Base-by-base conservation (phyloP, 2,113 vertebrate species). In the Argyrosomus japonicus region DNA sequence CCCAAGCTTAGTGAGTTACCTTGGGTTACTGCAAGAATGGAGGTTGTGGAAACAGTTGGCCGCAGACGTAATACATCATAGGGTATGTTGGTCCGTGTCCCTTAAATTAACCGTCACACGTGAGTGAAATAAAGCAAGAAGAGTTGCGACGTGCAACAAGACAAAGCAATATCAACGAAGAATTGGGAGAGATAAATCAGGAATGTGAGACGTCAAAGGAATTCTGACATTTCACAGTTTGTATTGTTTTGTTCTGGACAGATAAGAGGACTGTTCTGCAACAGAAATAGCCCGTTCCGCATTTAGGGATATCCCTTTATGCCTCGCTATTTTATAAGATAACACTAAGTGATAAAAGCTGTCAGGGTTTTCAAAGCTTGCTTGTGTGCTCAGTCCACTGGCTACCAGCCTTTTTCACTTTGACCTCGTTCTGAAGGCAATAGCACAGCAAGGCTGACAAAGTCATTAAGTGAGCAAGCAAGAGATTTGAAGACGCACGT, bases 381-480 rank as follows among this genome's bases (percentile, higher is more conserved):
- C 48, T 65, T 63, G 21, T 70, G 18, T 45, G 58, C 48, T 61
- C 54, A 54, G 40, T 40, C 48, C 13, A 2, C 71, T 64, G 65
- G 8, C 43, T 54, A 27, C 21, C 0, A 10, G 75, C 63, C 75
- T 78, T 47, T 48, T 82, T 84, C 72, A 58, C 53, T 68, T 73
- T 71, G 56, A 60, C 57, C 62, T 84, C 3, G 1, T 63, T 79
- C 61, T 81, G 69, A 79, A 63, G 27, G 75, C 53, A 84, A 76
- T 15, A 21, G 51, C 40, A 54, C 69, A 67, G 56, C 58, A 68
- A 82, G 48, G 67, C 74, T 74, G 87, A 90, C 83, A 87, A 90
- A 85, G 85, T 86, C 87, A 86, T 91, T 91, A 93, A 91, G 84
- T 90, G 89, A 92, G 87, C 90, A 90, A 91, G 89, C 80, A 75